Conservation (phyloP, 2,113 vertebrate species). For the Calyptomena viridis region DNA sequence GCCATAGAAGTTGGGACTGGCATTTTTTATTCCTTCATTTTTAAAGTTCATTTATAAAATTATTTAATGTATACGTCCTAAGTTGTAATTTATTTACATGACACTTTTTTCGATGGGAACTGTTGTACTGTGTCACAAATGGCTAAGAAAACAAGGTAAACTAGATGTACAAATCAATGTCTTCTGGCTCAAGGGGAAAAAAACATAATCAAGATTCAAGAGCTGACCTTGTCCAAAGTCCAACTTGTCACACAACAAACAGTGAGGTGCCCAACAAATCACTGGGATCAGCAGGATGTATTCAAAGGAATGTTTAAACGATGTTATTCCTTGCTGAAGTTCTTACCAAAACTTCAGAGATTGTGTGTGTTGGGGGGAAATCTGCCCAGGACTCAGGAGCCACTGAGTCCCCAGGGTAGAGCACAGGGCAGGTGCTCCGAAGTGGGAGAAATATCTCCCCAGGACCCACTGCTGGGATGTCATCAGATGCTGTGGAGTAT, state of each 20-base stretch:
- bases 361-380: fast-evolving
- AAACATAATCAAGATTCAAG: slow-evolving; percentile 88
- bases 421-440: background rate
- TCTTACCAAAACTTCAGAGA: slow-evolving; percentile 4
- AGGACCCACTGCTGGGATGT: background rate
- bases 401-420: fast-evolving
- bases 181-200: slow-evolving; percentile 83
- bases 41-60: slow-evolving; percentile 92
- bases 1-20: slow-evolving; percentile 70
- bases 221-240: slow-evolving; percentile 87
- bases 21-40: slow-evolving; percentile 79
- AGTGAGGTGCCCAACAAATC: slow-evolving; percentile 72
- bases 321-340: background rate
- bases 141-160: slow-evolving; percentile 93
- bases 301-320: slow-evolving; percentile 28
- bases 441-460: background rate
- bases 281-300: slow-evolving; percentile 65
- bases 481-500: fast-evolving
- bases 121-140: slow-evolving; percentile 91
- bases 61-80: slow-evolving; percentile 85
- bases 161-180: slow-evolving; percentile 93
- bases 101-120: slow-evolving; percentile 88
- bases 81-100: slow-evolving; percentile 90
- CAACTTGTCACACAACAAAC: slow-evolving; percentile 81
- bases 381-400: background rate